phyloP scores from a whole-genome alignment of 2,888 invertebrate species.

The Synergus japonicus region DNA sequence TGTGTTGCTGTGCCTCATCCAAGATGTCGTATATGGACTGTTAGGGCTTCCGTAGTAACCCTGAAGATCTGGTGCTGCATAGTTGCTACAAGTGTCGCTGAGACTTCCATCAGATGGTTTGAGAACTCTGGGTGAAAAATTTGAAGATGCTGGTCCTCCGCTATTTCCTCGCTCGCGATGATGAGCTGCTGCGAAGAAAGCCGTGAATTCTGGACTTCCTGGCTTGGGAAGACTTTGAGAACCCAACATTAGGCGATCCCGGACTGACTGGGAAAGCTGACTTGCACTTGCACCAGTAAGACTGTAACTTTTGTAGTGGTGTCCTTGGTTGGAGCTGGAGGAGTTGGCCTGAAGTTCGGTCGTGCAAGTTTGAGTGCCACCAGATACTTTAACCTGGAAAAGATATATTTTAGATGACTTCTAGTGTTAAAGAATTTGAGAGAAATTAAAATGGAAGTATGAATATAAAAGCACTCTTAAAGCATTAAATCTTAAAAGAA shows the following conservation, averaged over 20 bases:
- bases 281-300: constrained; percentile 91
- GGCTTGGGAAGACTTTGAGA: constrained; percentile 92
- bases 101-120: constrained; percentile 86
- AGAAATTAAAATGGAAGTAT: too few relatives aligned
- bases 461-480: too few relatives aligned
- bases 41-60: constrained; percentile 73
- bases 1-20: constrained; percentile 89
- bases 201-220: constrained; percentile 84
- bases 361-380: constrained; percentile 92
- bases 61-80: constrained; percentile 80
- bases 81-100: constrained; percentile 92
- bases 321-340: constrained; percentile 77
- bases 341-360: constrained; percentile 83
- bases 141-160: constrained; percentile 70
- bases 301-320: constrained; percentile 91
- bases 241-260: constrained; percentile 90
- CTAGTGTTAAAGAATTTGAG: neutral
- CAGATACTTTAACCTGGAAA: constrained; percentile 87
- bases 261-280: constrained; percentile 91
- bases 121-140: constrained; percentile 71
- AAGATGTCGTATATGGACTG: constrained; percentile 86
- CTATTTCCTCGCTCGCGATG: constrained; percentile 71
- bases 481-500: too few relatives aligned
- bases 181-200: constrained; percentile 79
- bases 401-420: constrained; percentile 14